Percentiles rank a stretch among this genome's conserved stretches.
Conservation (phyloP, 2,888 invertebrate species). For the Meteorus cinctellus region DNA sequence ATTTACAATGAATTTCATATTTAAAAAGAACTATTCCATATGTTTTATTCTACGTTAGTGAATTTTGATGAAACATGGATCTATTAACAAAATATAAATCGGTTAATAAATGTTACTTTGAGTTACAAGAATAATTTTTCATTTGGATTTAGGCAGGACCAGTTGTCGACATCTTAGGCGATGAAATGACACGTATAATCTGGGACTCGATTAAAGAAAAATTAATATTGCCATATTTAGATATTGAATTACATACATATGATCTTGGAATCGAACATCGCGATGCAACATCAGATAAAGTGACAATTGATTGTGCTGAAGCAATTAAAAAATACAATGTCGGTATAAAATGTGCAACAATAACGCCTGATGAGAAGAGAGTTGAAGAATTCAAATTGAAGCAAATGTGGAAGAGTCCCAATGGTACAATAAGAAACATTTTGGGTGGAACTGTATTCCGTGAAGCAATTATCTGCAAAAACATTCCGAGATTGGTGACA, state of each 20-base stretch:
- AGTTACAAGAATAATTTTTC: background rate
- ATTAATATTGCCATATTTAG: slow-evolving; percentile 95
- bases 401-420: slow-evolving; percentile 94
- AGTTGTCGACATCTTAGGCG: slow-evolving; percentile 94
- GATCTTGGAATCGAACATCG: slow-evolving; percentile 97
- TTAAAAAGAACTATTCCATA: background rate
- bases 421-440: slow-evolving; percentile 91
- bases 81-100: too few species aligned
- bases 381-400: slow-evolving; percentile 93
- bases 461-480: slow-evolving; percentile 91
- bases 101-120: background rate
- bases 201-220: slow-evolving; percentile 99
- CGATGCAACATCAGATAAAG: slow-evolving; percentile 94
- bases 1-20: background rate
- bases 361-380: slow-evolving; percentile 97
- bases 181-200: slow-evolving; percentile 97
- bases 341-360: slow-evolving; percentile 98
- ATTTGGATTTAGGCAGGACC: slow-evolving; percentile 80
- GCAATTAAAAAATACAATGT: slow-evolving; percentile 98
- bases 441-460: slow-evolving; percentile 89
- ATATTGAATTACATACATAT: slow-evolving; percentile 93
- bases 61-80: too few species aligned
- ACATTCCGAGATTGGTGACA: slow-evolving; percentile 95
- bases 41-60: too few species aligned
- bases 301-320: slow-evolving; percentile 97